Evolutionary conservation across 2,797 vertebrate genomes (phyloP).

Genomic region (Apogon talboti): DNA sequence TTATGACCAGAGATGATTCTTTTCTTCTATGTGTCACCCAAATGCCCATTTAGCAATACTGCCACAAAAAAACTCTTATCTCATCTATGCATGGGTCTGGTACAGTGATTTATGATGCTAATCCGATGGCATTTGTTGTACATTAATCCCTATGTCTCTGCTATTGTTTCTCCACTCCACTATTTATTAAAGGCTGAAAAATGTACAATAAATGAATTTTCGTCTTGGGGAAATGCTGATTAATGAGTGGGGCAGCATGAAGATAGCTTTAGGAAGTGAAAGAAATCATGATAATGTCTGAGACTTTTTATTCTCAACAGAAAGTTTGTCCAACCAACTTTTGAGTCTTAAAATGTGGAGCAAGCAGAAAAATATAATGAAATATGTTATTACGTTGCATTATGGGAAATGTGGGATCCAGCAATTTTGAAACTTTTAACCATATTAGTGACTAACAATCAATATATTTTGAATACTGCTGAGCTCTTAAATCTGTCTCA

Average conservation of each 20-base stretch:
- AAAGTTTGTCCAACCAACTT: background rate
- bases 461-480: conserved; percentile 10
- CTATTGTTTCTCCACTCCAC: too few species aligned
- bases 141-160: background rate
- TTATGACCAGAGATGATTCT: background rate
- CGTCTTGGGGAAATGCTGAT: too few species aligned
- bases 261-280: background rate
- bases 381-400: background rate
- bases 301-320: background rate
- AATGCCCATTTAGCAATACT: background rate
- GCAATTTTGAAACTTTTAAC: conserved; percentile 2
- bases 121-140: background rate
- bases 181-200: too few species aligned
- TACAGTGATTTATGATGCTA: too few species aligned
- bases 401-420: conserved; percentile 1
- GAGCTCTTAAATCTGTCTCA: background rate
- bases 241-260: too few species aligned
- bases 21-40: background rate
- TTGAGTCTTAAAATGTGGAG: background rate
- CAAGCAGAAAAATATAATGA: background rate
- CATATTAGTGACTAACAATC: background rate
- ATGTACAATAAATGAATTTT: too few species aligned
- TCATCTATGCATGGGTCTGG: too few species aligned
- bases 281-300: background rate
- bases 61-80: too few species aligned